Conservation (phyloP, 1,140 invertebrate genomes). For the Branchinecta lindahli region DNA sequence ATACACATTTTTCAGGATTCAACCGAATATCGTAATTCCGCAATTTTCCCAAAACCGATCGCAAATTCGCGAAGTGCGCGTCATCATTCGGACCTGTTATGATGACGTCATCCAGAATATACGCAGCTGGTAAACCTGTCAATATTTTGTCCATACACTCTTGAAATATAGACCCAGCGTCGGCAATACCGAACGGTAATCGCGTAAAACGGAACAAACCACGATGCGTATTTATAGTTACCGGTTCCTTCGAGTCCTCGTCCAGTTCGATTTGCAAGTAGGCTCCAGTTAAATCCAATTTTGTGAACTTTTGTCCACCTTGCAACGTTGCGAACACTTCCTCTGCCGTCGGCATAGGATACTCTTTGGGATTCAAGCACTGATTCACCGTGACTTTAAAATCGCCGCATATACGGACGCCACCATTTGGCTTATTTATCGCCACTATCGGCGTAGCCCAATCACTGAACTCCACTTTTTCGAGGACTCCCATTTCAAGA, state of each 20-base stretch:
- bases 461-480: conserved; percentile 22
- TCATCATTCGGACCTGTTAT: conserved; percentile 17
- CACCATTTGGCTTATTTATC: conserved; percentile 29
- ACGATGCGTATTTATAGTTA: too few relatives aligned
- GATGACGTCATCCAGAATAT: conserved; percentile 27
- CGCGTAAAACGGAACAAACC: conserved; percentile 28
- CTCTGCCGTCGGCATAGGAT: conserved; percentile 26
- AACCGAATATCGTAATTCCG: conserved; percentile 25
- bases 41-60: conserved; percentile 24
- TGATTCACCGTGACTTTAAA: conserved; percentile 30
- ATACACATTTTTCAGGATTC: conserved; percentile 25
- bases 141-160: conserved; percentile 32
- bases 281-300: conserved; percentile 25
- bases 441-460: conserved; percentile 32
- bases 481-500: conserved; percentile 21
- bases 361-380: conserved; percentile 22
- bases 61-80: conserved; percentile 25
- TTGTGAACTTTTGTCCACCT: conserved; percentile 21
- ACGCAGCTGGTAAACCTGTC: conserved; percentile 23
- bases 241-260: conserved; percentile 15
- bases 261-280: conserved; percentile 25
- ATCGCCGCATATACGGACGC: conserved; percentile 29
- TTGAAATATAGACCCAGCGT: conserved; percentile 37
- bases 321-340: conserved; percentile 23
- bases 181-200: conserved; percentile 35